Conservation (phyloP, 2,113 vertebrate species). For the Galeopterus variegatus region DNA sequence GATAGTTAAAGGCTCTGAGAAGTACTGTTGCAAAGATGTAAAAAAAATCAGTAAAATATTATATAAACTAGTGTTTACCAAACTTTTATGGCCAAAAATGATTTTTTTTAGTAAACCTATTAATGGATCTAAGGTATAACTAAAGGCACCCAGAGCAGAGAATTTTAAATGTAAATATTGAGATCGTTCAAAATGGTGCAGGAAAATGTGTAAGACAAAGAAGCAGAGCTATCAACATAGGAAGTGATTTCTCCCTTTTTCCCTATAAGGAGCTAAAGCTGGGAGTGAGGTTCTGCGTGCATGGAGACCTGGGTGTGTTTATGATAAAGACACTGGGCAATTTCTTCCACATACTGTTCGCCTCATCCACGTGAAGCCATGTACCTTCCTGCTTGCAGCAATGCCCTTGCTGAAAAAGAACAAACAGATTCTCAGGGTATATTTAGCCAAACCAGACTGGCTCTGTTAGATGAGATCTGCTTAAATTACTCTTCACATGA, state of each 20-base stretch:
- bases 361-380: background rate
- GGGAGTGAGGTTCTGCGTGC: background rate
- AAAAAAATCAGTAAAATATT: background rate
- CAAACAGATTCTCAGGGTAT: background rate
- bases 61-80: background rate
- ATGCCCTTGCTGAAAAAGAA: conserved; percentile 13
- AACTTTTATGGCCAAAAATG: background rate
- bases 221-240: background rate
- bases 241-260: background rate
- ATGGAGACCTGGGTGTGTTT: background rate
- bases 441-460: background rate
- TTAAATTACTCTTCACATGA: background rate
- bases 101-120: background rate
- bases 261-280: background rate
- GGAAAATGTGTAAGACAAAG: background rate
- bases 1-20: background rate
- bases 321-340: background rate
- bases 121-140: background rate
- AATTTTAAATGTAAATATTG: conserved; percentile 3
- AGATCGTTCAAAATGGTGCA: background rate
- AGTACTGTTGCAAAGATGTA: background rate
- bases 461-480: background rate
- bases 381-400: background rate
- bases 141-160: background rate
- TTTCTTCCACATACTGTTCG: background rate